Base-by-base conservation (phyloP, 2,888 invertebrate genomes). In the Smittia sp. region DNA sequence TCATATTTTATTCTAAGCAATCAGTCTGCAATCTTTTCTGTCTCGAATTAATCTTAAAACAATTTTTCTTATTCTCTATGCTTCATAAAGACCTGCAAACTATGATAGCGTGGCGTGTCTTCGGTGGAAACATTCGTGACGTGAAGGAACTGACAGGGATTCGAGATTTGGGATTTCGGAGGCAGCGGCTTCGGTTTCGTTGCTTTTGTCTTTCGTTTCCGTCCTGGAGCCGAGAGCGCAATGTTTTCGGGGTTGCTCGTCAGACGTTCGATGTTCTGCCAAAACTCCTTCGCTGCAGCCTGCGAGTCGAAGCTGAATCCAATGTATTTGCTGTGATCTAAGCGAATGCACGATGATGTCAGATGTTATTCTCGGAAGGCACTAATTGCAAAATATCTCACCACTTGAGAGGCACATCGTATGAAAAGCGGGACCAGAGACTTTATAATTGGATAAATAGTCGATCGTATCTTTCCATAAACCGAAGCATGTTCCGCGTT, bases 101-200 rank as follows among this genome's bases (percentile, higher is more conserved):
- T 89, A 79, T 86, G 88, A 77, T 88, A 89, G 75, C 88, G 84
- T 73, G 85, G 84, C 75, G 86, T 85, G 78, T 90, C 90, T 74
- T 86, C 86, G 46, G 86, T 84, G 75, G 90, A 90, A 62, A 93
- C 88, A 77, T 89, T 90, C 69, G 91, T 92, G 76, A 93, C 88
- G 80, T 93, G 93, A 77, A 91, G 90, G 81, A 93, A 93, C 79
- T 91, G 91, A 79, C 92, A 93, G 0, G 93, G 93, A 79, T 89
- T 88, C 65, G 92, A 92, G 77, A 93, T 93, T 81, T 92, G 91
- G 75, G 87, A 87, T 80, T 93, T 93, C 67, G 89, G 88, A 20
- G 92, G 92, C 75, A 90, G 81, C 58, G 86, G 85, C 2, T 85
- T 83, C 63, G 85, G 85, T 80, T 88, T 87, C 3, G 81, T 82